Evolutionary conservation across 2,797 vertebrate species (phyloP).

Genomic region (Rhinella marina): DNA sequence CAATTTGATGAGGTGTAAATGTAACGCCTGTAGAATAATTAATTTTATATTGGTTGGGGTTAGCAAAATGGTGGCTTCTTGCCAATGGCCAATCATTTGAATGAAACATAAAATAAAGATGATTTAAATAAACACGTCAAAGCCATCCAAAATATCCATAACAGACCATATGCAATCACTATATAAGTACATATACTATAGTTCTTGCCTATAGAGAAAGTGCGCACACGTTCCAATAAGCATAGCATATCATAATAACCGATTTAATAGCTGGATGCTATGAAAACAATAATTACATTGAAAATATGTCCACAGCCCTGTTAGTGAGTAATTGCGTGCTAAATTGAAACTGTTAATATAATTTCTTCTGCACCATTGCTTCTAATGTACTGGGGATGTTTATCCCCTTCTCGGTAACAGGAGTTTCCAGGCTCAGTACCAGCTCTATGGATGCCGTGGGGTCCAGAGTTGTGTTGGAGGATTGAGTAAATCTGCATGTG

Average conservation of each 20-base stretch:
- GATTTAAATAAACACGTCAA: neutral
- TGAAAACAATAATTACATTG: slow-evolving; percentile 60
- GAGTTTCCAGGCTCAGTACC: slow-evolving; percentile 44
- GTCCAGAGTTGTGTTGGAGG: slow-evolving; percentile 35
- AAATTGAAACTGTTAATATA: slow-evolving; percentile 63
- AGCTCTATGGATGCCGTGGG: slow-evolving; percentile 48
- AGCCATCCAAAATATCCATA: neutral
- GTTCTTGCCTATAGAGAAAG: neutral
- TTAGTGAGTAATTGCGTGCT: slow-evolving; percentile 62
- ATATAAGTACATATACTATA: neutral
- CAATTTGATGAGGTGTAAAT: too few species aligned
- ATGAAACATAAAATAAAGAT: neutral
- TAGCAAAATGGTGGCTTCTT: too few species aligned
- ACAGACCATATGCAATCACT: too few species aligned
- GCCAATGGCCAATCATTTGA: neutral
- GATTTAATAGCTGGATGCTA: slow-evolving; percentile 52
- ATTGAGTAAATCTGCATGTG: slow-evolving; percentile 41
- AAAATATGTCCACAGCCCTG: slow-evolving; percentile 60
- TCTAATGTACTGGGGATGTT: slow-evolving; percentile 61
- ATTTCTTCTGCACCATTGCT: slow-evolving; percentile 62
- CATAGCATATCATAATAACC: slow-evolving; percentile 32
- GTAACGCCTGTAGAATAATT: too few species aligned
- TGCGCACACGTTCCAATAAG: neutral
- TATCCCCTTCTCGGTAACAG: slow-evolving; percentile 52
- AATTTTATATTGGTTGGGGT: too few species aligned